Conservation (phyloP, 2,113 vertebrate species). For the Parotia lawesii region DNA sequence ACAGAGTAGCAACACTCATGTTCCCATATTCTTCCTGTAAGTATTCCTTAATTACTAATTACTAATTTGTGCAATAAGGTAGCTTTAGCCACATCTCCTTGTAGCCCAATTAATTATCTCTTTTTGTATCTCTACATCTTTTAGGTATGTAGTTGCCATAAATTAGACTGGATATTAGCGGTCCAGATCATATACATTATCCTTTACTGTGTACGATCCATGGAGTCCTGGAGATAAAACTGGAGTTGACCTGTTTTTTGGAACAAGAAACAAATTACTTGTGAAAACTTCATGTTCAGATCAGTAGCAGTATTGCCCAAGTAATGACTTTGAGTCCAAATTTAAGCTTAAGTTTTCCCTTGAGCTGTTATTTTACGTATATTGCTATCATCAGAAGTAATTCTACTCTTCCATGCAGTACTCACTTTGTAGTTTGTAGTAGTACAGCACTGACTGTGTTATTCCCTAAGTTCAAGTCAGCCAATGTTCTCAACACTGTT, state of each 20-base stretch:
- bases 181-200: neutral
- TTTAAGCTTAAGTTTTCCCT: neutral
- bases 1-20: neutral
- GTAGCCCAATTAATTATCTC: neutral
- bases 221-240: neutral
- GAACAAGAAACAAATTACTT: neutral
- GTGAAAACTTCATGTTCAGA: neutral
- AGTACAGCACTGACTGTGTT: neutral
- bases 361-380: neutral
- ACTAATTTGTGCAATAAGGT: neutral
- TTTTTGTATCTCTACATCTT: neutral
- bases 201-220: neutral
- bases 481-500: slow-evolving; percentile 10
- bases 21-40: neutral
- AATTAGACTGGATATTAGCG: neutral
- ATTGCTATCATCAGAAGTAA: neutral
- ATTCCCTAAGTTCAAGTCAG: slow-evolving; percentile 29
- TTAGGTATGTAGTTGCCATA: neutral
- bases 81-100: neutral
- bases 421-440: neutral
- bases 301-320: neutral
- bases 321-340: neutral
- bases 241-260: neutral
- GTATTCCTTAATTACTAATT: neutral
- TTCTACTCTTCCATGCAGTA: neutral